Conservation (phyloP, 2,888 invertebrate genomes). For the Willowsia nigromaculata region DNA sequence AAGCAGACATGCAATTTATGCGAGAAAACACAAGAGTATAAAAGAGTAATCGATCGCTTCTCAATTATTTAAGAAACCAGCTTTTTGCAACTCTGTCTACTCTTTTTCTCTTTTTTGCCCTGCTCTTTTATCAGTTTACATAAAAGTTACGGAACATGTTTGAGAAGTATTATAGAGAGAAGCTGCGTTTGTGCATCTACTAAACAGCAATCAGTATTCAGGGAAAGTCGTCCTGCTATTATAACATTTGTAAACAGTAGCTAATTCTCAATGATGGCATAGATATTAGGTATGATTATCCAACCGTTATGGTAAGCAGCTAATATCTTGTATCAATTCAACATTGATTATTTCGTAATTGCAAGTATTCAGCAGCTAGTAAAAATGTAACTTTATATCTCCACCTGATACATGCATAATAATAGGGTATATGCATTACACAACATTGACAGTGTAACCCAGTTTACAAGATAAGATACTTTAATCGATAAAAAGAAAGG, state of each 20-base stretch:
- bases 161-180: background rate
- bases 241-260: conserved; percentile 9
- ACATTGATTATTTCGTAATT: background rate
- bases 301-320: background rate
- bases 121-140: conserved; percentile 22
- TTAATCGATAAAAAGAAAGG: background rate
- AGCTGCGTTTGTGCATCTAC: background rate
- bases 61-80: conserved; percentile 64
- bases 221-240: conserved; percentile 25
- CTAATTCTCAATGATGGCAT: background rate
- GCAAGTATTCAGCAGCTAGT: background rate
- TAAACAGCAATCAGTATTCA: conserved; percentile 31
- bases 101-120: background rate
- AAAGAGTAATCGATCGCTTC: conserved; percentile 62
- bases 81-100: conserved; percentile 36
- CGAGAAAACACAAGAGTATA: background rate
- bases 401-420: background rate
- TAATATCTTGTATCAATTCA: background rate
- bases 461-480: conserved; percentile 31
- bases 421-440: background rate
- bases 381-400: background rate
- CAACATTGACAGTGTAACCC: background rate
- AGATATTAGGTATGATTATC: background rate
- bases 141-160: background rate
- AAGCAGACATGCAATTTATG: background rate